Conservation (phyloP, 2,113 vertebrate genomes). For the Loxodonta africana region DNA sequence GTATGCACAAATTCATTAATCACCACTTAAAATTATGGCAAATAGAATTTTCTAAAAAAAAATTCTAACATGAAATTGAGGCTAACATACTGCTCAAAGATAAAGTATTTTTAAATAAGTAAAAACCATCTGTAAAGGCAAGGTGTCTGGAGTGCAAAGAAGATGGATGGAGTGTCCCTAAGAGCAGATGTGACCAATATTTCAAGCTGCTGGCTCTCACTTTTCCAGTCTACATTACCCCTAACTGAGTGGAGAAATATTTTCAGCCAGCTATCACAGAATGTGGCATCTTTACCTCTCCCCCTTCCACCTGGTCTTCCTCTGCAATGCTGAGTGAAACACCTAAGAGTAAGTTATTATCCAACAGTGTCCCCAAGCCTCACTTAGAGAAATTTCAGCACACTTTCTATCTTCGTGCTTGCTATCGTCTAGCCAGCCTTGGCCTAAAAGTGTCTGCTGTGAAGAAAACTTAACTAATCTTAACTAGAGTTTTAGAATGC, state of each 20-base stretch:
- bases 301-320: neutral
- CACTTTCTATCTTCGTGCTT: neutral
- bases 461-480: neutral
- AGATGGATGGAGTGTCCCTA: neutral
- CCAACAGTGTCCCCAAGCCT: neutral
- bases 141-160: slow-evolving; percentile 2
- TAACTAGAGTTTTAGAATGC: neutral
- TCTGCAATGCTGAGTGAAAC: neutral
- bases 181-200: neutral
- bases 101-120: slow-evolving; percentile 22
- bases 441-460: neutral
- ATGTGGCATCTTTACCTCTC: neutral
- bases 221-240: neutral
- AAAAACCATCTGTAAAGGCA: slow-evolving; percentile 5
- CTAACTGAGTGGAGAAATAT: neutral
- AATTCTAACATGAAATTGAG: neutral
- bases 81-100: neutral
- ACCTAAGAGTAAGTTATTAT: neutral
- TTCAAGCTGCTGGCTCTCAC: neutral
- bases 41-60: neutral
- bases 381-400: neutral
- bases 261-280: neutral
- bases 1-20: slow-evolving; percentile 40
- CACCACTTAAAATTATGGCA: neutral
- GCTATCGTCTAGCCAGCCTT: neutral